These are phyloP conservation scores for Aegotheles bennettii DNA, from an alignment of 2,113 vertebrate genomes.

Conservation along the genomic window DNA sequence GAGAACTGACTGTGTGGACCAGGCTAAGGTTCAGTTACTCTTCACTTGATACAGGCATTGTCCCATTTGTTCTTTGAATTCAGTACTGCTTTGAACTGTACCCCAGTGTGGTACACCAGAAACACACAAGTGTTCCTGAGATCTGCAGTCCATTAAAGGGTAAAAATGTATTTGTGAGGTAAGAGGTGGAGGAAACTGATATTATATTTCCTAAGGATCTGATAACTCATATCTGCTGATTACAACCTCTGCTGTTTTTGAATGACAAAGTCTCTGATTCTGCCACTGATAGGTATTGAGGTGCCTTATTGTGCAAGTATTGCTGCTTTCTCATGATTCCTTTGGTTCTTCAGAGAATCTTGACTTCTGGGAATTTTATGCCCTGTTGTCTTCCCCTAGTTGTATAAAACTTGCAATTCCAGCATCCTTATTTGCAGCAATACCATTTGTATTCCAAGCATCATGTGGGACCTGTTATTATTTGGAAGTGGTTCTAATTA, in stretches of 20 bases:
- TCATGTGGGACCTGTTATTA: background rate
- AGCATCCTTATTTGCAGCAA: background rate
- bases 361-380: background rate
- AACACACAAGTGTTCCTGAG: background rate
- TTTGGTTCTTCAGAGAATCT: background rate
- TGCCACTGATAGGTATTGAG: background rate
- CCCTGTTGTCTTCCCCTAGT: background rate
- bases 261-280: background rate
- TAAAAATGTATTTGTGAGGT: background rate
- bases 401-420: background rate
- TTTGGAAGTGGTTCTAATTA: conserved; percentile 26
- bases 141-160: background rate
- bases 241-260: background rate
- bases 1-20: background rate
- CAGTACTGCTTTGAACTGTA: background rate
- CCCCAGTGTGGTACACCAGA: background rate
- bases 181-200: background rate
- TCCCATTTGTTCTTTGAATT: background rate
- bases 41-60: background rate
- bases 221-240: background rate
- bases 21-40: background rate
- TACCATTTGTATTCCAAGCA: background rate
- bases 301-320: background rate
- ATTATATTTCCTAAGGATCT: background rate
- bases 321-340: background rate